A percentile compares a stretch with the other conserved stretches of the same genome.
These are phyloP conservation scores for Zootermopsis nevadensis DNA, from an alignment of 2,888 invertebrate genomes.

Conservation along the genomic window DNA sequence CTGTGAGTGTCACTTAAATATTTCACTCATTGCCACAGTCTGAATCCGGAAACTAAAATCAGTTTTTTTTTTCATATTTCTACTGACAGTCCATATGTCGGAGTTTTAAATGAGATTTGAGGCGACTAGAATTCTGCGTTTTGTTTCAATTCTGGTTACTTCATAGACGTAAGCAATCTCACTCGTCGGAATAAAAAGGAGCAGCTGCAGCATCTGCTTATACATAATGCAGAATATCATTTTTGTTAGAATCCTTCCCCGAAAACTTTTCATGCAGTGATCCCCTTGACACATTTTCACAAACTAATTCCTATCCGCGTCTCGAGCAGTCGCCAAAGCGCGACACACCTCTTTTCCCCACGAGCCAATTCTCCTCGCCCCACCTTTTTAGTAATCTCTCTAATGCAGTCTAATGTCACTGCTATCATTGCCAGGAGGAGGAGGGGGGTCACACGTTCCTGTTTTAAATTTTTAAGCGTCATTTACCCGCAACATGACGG, in stretches of 20 bases:
- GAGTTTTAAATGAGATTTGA: no score
- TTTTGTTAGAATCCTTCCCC: neutral
- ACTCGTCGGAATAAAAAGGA: no score
- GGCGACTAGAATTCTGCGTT: no score
- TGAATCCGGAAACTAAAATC: no score
- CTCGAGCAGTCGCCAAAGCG: conserved; percentile 29
- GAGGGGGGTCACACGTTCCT: conserved; percentile 35
- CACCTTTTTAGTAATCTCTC: conserved; percentile 42
- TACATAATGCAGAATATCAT: neutral
- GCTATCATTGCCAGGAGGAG: conserved; percentile 20
- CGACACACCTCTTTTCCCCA: conserved; percentile 31
- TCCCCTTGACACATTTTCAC: conserved; percentile 20
- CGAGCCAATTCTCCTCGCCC: neutral
- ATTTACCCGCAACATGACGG: conserved; percentile 40
- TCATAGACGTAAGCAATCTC: no score
- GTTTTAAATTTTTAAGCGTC: conserved; percentile 45
- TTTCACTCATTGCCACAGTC: neutral
- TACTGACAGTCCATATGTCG: neutral
- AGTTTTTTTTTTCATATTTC: neutral
- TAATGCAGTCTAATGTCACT: conserved; percentile 43
- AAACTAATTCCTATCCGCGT: conserved; percentile 20
- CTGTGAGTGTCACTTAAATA: neutral
- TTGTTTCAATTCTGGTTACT: no score
- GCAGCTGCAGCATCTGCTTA: neutral
- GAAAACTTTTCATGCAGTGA: conserved; percentile 32